Conservation (phyloP, 2,888 invertebrate species). For the Drosophila paramelanica region DNA sequence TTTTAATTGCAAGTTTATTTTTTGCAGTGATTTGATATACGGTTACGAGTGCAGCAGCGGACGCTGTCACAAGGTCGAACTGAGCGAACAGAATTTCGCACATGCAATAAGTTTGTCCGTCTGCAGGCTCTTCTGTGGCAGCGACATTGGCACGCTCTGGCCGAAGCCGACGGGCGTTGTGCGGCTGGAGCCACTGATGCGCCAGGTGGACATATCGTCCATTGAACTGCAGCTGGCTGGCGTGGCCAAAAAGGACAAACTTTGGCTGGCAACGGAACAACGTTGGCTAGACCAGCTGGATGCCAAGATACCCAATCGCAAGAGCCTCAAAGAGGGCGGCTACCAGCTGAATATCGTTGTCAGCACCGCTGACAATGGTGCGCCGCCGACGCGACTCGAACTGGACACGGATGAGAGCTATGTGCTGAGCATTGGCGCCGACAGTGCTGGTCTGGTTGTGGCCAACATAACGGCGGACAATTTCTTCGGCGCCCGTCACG, state of each 20-base stretch:
- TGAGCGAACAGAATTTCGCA: constrained; percentile 79
- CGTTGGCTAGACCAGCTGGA: constrained; percentile 82
- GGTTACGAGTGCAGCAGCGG: constrained; percentile 82
- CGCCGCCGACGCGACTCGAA: constrained; percentile 35
- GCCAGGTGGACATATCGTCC: constrained; percentile 84
- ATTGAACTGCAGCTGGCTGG: constrained; percentile 82
- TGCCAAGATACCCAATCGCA: constrained; percentile 77
- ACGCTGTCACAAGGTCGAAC: constrained; percentile 81
- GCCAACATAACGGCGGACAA: constrained; percentile 86
- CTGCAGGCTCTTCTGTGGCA: constrained; percentile 86
- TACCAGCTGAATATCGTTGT: constrained; percentile 84
- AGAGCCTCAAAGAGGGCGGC: constrained; percentile 83
- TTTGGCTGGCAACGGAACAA: constrained; percentile 83
- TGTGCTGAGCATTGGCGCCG: constrained; percentile 58
- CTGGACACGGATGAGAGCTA: constrained; percentile 87
- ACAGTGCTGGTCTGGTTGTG: constrained; percentile 83
- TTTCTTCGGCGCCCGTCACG: constrained; percentile 88
- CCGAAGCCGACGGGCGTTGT: constrained; percentile 85
- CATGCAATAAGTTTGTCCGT: constrained; percentile 85
- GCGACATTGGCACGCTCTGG: constrained; percentile 85
- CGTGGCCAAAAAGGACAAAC: constrained; percentile 59
- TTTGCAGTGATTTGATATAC: constrained; percentile 71
- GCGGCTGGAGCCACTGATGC: constrained; percentile 84
- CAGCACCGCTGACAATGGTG: constrained; percentile 68
- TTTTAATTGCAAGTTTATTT: not conserved